phyloP scores from a whole-genome alignment of 2,888 invertebrate genomes.

The Anagyrus pseudococci region DNA sequence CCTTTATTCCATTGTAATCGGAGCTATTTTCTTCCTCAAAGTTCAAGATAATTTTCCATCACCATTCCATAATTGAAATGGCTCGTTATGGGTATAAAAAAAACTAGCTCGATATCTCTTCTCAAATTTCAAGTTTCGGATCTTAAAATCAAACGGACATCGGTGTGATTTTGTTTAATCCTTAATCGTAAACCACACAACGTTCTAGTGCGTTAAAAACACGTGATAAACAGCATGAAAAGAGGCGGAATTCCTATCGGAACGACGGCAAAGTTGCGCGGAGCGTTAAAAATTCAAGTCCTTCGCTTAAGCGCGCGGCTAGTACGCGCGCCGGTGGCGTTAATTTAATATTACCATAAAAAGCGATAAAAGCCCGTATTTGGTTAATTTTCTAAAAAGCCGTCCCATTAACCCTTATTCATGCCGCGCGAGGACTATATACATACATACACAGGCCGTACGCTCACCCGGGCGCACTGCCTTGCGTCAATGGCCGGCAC shows the following conservation, averaged over 20 bases:
- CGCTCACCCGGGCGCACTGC: background rate
- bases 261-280: too few species aligned
- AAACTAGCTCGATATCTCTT: background rate
- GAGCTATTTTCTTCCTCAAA: background rate
- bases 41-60: background rate
- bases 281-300: too few species aligned
- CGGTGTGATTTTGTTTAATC: too few species aligned
- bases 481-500: conserved; percentile 30
- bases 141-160: too few species aligned
- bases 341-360: conserved; percentile 29
- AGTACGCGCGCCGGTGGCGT: background rate
- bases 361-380: conserved; percentile 29
- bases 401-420: conserved; percentile 25
- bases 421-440: too few species aligned
- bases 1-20: too few species aligned
- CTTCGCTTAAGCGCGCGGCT: too few species aligned
- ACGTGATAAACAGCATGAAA: too few species aligned
- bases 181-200: too few species aligned
- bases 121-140: too few species aligned
- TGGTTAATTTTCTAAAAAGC: conserved; percentile 34
- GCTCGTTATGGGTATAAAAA: background rate
- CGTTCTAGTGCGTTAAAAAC: too few species aligned
- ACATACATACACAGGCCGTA: background rate
- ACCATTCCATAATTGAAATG: background rate
- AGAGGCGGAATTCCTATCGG: too few species aligned